A percentile compares a stretch with the other conserved stretches of the same genome.
Evolutionary conservation across 2,797 vertebrate genomes (phyloP).

Genomic region (Nothura maculosa): DNA sequence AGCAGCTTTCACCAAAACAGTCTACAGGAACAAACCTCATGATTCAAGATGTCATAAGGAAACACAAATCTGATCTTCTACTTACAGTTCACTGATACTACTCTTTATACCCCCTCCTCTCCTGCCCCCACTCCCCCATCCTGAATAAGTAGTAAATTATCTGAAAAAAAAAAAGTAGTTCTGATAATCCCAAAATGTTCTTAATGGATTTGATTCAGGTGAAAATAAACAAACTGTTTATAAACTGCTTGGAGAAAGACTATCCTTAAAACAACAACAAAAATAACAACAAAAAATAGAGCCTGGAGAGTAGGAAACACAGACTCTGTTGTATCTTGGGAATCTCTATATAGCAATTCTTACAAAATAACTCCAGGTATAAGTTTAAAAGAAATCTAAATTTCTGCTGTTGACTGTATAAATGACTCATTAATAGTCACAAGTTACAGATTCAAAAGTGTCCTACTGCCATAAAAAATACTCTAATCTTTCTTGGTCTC

Average conservation of each 20-base stretch:
- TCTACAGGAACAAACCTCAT: background rate
- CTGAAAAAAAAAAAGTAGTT: background rate
- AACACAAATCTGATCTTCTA: background rate
- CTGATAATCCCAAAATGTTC: background rate
- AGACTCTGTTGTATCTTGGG: background rate
- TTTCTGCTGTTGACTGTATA: background rate
- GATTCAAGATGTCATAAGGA: background rate
- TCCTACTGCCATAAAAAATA: background rate
- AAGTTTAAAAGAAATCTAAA: background rate
- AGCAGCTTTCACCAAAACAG: background rate
- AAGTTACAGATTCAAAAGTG: background rate
- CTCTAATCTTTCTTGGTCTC: background rate
- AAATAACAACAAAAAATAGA: too few relatives aligned
- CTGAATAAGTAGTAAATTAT: background rate
- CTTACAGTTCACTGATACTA: background rate
- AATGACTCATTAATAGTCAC: background rate
- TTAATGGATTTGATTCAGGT: background rate
- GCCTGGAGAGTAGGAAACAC: accelerated
- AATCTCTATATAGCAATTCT: background rate
- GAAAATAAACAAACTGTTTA: background rate
- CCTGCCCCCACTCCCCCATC: accelerated
- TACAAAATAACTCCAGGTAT: background rate
- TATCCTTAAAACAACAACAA: background rate
- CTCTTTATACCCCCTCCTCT: too few relatives aligned
- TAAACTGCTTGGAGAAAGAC: background rate